Evolutionary conservation across 2,113 vertebrate genomes (phyloP).

Genomic region (Rostratula benghalensis): DNA sequence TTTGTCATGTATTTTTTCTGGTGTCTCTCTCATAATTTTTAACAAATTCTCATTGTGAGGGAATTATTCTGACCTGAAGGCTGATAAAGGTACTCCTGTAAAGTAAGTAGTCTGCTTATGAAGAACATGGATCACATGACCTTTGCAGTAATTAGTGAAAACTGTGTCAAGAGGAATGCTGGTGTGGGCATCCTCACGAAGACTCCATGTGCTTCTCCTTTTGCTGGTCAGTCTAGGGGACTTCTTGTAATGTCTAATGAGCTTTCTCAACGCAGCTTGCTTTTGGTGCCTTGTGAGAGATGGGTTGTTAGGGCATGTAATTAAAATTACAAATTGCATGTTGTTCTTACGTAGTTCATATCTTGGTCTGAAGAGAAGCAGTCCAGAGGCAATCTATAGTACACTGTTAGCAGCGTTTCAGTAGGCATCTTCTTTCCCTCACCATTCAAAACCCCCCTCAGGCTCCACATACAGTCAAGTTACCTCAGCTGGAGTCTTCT

Average conservation of each 20-base stretch:
- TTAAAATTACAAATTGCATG: neutral
- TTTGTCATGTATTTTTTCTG: neutral
- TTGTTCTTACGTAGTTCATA: fast-evolving
- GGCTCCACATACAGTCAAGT: neutral
- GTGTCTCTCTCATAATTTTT: neutral
- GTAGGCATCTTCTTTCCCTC: neutral
- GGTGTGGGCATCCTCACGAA: fast-evolving
- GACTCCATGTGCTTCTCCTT: fast-evolving
- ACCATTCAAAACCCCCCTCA: neutral
- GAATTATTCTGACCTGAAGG: neutral
- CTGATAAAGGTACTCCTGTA: neutral
- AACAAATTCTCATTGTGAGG: neutral
- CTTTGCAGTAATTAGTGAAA: neutral
- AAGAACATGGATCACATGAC: neutral
- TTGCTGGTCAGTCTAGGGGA: neutral
- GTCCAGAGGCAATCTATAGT: neutral
- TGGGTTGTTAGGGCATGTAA: neutral
- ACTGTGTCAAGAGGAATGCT: neutral
- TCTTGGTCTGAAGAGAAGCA: neutral
- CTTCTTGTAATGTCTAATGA: neutral
- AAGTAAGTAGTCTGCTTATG: neutral
- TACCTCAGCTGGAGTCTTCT: neutral
- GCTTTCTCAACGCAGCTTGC: neutral
- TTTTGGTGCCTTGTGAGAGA: neutral
- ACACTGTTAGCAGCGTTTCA: neutral